A percentile compares a stretch with the other conserved stretches of the same genome.
phyloP scores from a whole-genome alignment of 2,797 vertebrate species.

The Parauchenoglanis punctatus region DNA sequence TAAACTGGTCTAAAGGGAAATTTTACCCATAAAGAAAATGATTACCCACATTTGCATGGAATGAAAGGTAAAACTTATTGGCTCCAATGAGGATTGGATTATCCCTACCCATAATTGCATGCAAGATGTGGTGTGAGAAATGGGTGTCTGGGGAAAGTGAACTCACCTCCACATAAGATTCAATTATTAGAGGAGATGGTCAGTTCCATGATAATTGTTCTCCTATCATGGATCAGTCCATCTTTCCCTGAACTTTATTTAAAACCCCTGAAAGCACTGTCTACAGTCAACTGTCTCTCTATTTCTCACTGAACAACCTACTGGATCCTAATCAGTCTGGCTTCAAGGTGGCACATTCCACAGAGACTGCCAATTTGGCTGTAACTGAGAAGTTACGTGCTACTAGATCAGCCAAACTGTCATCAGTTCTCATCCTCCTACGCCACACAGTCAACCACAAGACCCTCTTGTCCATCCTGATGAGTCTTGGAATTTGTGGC shows the following conservation, averaged over 20 bases:
- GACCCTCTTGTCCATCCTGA: too few relatives aligned
- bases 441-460: too few relatives aligned
- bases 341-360: too few relatives aligned
- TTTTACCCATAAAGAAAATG: not conserved
- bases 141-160: constrained; percentile 50
- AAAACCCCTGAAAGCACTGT: too few relatives aligned
- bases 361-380: too few relatives aligned
- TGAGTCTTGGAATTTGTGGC: too few relatives aligned
- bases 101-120: constrained; percentile 16
- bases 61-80: not conserved
- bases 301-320: too few relatives aligned
- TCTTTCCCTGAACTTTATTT: constrained; percentile 35
- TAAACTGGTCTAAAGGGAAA: not conserved
- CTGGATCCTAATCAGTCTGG: too few relatives aligned
- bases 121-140: constrained; percentile 59
- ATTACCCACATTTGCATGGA: constrained; percentile 15
- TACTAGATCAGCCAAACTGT: too few relatives aligned
- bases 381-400: too few relatives aligned
- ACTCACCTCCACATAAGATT: constrained; percentile 49
- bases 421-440: too few relatives aligned
- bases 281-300: too few relatives aligned
- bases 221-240: constrained; percentile 52
- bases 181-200: not conserved
- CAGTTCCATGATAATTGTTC: constrained; percentile 59
- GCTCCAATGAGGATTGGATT: constrained; percentile 24